Percentiles rank a stretch among this genome's conserved stretches.
These are phyloP conservation scores for Cyrtodaria siliqua DNA, from an alignment of 2,888 invertebrate genomes.

Conservation along the genomic window DNA sequence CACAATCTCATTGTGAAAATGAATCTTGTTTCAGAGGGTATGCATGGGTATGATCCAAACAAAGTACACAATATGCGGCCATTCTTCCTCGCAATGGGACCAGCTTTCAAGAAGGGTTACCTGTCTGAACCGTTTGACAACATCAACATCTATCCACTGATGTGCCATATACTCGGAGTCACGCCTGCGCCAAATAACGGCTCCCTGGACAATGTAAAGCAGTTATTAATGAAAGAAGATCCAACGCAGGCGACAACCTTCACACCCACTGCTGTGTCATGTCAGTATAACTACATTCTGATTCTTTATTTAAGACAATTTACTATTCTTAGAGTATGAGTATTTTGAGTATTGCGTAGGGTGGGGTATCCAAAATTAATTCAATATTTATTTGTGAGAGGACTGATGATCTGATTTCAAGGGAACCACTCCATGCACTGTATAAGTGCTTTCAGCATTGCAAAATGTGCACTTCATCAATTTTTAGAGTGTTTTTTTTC, in stretches of 20 bases:
- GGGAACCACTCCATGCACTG: no score
- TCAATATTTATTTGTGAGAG: no score
- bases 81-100: constrained; percentile 90
- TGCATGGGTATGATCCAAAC: constrained; percentile 85
- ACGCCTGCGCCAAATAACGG: constrained; percentile 80
- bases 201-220: constrained; percentile 64
- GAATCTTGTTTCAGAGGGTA: constrained; percentile 70
- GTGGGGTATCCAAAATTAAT: no score
- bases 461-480: no score
- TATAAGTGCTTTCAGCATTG: no score
- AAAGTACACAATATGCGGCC: constrained; percentile 88
- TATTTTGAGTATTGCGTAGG: no score
- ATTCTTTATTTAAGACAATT: no score
- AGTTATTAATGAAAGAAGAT: constrained; percentile 31
- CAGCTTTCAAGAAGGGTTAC: constrained; percentile 79
- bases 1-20: no score
- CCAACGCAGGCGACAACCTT: constrained; percentile 7
- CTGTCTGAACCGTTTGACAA: constrained; percentile 67
- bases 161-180: constrained; percentile 81
- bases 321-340: no score
- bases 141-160: constrained; percentile 82
- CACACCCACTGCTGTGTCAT: constrained; percentile 44
- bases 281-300: no score
- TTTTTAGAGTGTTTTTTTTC: no score
- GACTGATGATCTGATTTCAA: no score